phyloP scores from a whole-genome alignment of 2,888 invertebrate genomes.

The Panorpa germanica region DNA sequence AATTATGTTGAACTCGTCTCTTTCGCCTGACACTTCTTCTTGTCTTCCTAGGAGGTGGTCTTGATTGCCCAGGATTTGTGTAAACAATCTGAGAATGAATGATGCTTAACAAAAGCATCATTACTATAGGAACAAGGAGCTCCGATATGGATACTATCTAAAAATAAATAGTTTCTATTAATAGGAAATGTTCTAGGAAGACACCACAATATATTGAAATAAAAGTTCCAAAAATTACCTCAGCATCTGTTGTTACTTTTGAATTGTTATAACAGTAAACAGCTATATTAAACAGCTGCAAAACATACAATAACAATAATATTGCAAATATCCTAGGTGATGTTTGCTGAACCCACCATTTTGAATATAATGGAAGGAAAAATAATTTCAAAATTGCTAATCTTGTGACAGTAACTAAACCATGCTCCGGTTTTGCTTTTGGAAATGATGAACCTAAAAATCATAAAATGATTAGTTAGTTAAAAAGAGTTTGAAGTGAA shows the following conservation, averaged over 20 bases:
- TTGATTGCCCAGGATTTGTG: conserved; percentile 28
- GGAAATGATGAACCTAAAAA: conserved; percentile 78
- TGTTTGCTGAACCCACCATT: conserved; percentile 87
- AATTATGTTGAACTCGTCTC: conserved; percentile 20
- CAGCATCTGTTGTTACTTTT: conserved; percentile 10
- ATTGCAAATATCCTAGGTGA: conserved; percentile 54
- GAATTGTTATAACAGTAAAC: conserved; percentile 23
- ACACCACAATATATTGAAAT: conserved; percentile 6
- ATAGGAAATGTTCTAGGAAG: conserved; percentile 13
- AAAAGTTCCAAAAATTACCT: conserved; percentile 10
- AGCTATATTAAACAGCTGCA: conserved; percentile 36
- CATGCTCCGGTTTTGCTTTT: conserved; percentile 88
- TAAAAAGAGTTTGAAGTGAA: conserved; percentile 10
- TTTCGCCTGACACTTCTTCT: conserved; percentile 14
- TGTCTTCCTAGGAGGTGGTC: conserved; percentile 12
- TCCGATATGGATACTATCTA: conserved; percentile 44
- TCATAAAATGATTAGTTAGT: conserved; percentile 5
- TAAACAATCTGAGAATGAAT: conserved; percentile 69
- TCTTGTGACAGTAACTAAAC: conserved; percentile 67
- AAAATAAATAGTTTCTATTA: conserved; percentile 15
- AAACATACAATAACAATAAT: conserved; percentile 55
- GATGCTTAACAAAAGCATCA: conserved; percentile 54
- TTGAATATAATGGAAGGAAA: conserved; percentile 65
- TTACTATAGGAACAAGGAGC: conserved; percentile 46
- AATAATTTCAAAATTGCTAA: conserved; percentile 65